Evolutionary conservation across 1,140 invertebrate species (phyloP), one percentile per base, ranked within the genome.

Genomic region (Metaphire vulgaris): DNA sequence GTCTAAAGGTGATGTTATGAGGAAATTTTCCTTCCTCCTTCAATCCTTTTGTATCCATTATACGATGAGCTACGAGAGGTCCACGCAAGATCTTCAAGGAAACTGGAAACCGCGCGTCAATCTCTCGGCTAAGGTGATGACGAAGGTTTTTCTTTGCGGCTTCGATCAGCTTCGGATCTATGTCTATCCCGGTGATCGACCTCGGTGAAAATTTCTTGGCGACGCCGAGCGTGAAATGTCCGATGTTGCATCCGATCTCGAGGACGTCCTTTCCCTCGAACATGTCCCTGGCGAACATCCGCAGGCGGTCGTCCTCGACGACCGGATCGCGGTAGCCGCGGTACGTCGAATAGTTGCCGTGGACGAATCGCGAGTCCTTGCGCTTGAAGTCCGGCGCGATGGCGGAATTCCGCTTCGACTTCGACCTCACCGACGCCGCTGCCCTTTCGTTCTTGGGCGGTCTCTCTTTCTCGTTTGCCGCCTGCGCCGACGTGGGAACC

Each of bases 181-280:
- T 98, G 84, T 99, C 97, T 67, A 99, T 91, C 34, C 97, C 97
- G 64, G 94, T 89, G 74, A 98, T 92, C 80, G 91, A 91, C 74
- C 90, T 90, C 0, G 96, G 94, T 33, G 89, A 88, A 83, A 94
- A 92, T 81, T 96, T 91, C 78, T 92, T 89, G 0, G 94, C 97
- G 69, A 99, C 88, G 0, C 85, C 82, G 2, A 91, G 81, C 1
- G 96, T 96, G 69, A 99, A 90, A 83, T 97, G 93, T 1, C 97
- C 97, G 79, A 95, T 92, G 88, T 99, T 99, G 85, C 97, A 99
- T 15, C 97, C 97, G 83, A 99, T 94, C 83, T 99, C 97, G 65
- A 99, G 88, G 30, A 99, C 91, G 86, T 96, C 92, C 86, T 96
- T 97, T 16, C 91, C 90, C 77, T 91, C 87, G 84, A 99, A 98